These are phyloP conservation scores for Pseudomyrmex flavicornis DNA, from an alignment of 1,140 invertebrate species.

Conservation along the genomic window DNA sequence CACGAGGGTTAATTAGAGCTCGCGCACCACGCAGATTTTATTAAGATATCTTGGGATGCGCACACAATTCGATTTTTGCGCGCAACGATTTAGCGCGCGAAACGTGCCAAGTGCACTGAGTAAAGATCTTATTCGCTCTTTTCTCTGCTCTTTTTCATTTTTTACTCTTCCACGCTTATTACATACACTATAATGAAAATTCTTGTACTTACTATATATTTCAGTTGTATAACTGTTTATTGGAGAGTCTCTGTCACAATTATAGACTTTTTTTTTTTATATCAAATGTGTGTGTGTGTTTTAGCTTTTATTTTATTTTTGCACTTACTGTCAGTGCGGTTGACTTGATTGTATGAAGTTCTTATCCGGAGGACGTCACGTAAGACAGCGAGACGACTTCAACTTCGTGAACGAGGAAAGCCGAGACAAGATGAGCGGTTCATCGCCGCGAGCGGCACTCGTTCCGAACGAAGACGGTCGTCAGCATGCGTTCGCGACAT, in stretches of 20 bases:
- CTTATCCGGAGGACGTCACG: slow-evolving; percentile 53
- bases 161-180: background rate
- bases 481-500: slow-evolving; percentile 58
- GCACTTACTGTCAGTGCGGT: slow-evolving; percentile 3
- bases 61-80: background rate
- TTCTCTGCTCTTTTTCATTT: background rate
- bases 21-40: slow-evolving; percentile 38
- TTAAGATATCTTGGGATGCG: slow-evolving; percentile 41
- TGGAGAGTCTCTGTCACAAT: background rate
- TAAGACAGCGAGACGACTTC: slow-evolving; percentile 16
- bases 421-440: slow-evolving; percentile 46
- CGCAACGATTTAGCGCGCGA: background rate
- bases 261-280: background rate
- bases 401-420: slow-evolving; percentile 24
- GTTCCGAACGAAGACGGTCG: slow-evolving; percentile 55
- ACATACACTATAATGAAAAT: background rate
- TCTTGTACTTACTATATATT: background rate
- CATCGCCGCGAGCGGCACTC: slow-evolving; percentile 50
- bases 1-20: slow-evolving; percentile 38
- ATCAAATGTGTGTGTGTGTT: too few species aligned
- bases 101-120: background rate
- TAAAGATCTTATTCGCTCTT: background rate
- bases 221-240: background rate
- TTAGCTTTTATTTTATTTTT: background rate
- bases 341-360: background rate